Base-by-base conservation (phyloP, 2,888 invertebrate species). In the Diarsia brunnea region DNA sequence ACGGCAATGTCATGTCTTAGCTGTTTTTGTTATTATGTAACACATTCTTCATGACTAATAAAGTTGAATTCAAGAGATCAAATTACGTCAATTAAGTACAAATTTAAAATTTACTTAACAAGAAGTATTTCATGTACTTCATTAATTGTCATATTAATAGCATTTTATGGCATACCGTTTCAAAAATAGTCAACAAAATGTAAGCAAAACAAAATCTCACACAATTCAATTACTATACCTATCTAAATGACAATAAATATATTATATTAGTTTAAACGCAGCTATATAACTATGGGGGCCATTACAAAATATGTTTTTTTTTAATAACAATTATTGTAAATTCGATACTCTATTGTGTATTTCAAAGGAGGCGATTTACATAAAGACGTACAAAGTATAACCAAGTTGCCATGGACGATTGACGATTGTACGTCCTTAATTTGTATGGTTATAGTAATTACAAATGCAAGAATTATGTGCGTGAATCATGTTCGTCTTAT, bases 281-380 rank as follows among this genome's bases (percentile, higher is more conserved):
- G 76, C 77, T 85, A 87, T 21, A 1, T 63, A 69, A 38, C 71
- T 81, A 86, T 43, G 55, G 75, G 60, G 78, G 78, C 47, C 67
- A 69, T 87, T 82, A 87, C 73, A 81, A 77, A 84, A 79, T 86
- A 86, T 69, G 65, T 78, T 78, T 71, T 68, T 73, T 79, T 63
- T 77, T 85, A 85, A 65, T 77, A 87, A 85, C 71, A 76, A 79
- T 73, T 43, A 67, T 76, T 78, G 81, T 89, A 87, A 87, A 89
- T 89, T 89, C 84, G 89, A 81, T 82, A 73, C 72, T 84, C 75
- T 84, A 88, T 84, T 85, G 89, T 71, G 76, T 69, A 78, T 60
- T 82, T 67, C 43, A 77, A 71, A 65, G 45, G 69, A 77, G 58
- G 67, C 73, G 73, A 73, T 63, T 69, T 45, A 65, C 45, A 31